A percentile compares a stretch with the other conserved stretches of the same genome.
Conservation (phyloP, 2,797 vertebrate genomes). For the Aldrovandia affinis region DNA sequence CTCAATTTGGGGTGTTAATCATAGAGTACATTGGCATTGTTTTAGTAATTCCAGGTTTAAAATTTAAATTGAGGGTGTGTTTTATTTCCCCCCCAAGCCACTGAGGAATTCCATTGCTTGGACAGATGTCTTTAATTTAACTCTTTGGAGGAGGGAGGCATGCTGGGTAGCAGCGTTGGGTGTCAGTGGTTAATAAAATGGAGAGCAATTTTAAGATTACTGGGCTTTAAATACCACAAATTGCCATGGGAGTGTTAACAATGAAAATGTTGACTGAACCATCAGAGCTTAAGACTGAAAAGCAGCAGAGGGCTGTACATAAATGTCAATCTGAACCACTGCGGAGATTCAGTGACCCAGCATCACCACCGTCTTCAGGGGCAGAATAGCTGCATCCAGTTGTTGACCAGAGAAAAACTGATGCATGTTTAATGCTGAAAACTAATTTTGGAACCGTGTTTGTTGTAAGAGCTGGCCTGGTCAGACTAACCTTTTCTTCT, state of each 20-base stretch:
- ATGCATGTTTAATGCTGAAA: background rate
- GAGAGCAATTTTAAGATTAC: constrained; percentile 46
- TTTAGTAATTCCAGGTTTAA: background rate
- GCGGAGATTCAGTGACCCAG: background rate
- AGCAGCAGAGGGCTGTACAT: constrained; percentile 13
- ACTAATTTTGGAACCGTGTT: background rate
- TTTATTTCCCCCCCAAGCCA: too few species aligned
- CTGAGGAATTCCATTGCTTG: constrained; percentile 25
- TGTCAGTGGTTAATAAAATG: constrained; percentile 36
- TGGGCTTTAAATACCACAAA: constrained; percentile 26
- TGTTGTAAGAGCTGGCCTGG: background rate
- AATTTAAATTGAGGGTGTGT: background rate
- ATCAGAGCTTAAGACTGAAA: constrained; percentile 28
- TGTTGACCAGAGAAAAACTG: background rate
- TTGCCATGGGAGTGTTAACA: constrained; percentile 34
- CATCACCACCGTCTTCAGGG: background rate
- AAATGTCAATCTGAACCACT: constrained; percentile 17
- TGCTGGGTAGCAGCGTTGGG: constrained; percentile 30
- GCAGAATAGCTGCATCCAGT: constrained; percentile 27
- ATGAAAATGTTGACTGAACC: constrained; percentile 24
- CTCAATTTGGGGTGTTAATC: background rate
- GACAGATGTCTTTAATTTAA: constrained; percentile 44
- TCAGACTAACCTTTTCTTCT: background rate
- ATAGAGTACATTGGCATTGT: background rate
- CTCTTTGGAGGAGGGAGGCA: constrained; percentile 9